Percentiles rank a stretch among this genome's conserved stretches.
These are phyloP conservation scores for Ypsolopha sequella DNA, from an alignment of 2,888 invertebrate genomes.

Conservation along the genomic window DNA sequence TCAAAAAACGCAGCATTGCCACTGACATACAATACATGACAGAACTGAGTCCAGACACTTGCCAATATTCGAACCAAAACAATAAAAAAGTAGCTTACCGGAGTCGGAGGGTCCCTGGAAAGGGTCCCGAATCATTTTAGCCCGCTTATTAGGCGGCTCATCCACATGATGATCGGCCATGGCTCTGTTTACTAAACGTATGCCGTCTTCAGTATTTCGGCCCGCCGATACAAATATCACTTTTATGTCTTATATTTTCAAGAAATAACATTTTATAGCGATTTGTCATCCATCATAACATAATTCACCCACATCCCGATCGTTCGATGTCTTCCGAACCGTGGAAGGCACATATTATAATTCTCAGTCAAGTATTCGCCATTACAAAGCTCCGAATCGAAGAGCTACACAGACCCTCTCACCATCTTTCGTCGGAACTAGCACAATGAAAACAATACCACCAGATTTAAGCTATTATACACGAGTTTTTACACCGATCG, in stretches of 20 bases:
- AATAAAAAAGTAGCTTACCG: constrained; percentile 71
- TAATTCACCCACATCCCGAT: constrained; percentile 76
- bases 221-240: constrained; percentile 71
- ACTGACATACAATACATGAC: constrained; percentile 54
- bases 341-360: constrained; percentile 82
- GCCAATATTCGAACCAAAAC: constrained; percentile 2
- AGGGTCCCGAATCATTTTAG: constrained; percentile 88
- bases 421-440: constrained; percentile 80
- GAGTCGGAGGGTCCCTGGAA: constrained; percentile 86
- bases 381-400: constrained; percentile 81
- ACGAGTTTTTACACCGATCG: constrained; percentile 57
- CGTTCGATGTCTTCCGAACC: constrained; percentile 79
- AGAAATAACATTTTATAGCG: constrained; percentile 67
- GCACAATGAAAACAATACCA: constrained; percentile 79
- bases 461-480: constrained; percentile 65
- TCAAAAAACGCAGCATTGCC: constrained; percentile 28
- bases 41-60: constrained; percentile 32
- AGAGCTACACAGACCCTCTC: constrained; percentile 78
- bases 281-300: constrained; percentile 66
- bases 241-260: constrained; percentile 64
- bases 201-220: constrained; percentile 73
- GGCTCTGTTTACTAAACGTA: constrained; percentile 78
- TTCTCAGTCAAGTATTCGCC: constrained; percentile 82
- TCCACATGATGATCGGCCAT: constrained; percentile 97
- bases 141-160: constrained; percentile 97